These are phyloP conservation scores for Oryzias javanicus DNA, from an alignment of 2,113 vertebrate genomes.

Conservation along the genomic window DNA sequence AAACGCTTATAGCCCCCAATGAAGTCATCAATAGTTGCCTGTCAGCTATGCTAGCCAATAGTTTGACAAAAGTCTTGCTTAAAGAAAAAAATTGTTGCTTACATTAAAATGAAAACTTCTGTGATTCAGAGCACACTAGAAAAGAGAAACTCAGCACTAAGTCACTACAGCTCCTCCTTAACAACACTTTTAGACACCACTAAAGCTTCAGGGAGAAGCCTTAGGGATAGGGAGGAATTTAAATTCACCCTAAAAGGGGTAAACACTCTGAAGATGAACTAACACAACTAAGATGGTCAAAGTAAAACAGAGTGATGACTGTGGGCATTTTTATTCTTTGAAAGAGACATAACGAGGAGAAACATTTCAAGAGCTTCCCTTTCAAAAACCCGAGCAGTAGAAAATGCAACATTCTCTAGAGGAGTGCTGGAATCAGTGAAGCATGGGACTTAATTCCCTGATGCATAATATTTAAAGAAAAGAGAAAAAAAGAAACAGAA, in stretches of 20 bases:
- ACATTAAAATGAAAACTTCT: no score
- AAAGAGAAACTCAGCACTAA: no score
- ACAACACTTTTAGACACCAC: no score
- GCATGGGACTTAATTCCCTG: constrained; percentile 7
- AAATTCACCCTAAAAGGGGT: neutral
- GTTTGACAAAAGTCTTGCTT: no score
- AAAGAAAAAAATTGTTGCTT: no score
- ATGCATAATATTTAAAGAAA: constrained; percentile 1
- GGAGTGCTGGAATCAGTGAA: neutral
- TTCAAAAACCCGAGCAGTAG: neutral
- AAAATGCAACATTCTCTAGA: constrained; percentile 1
- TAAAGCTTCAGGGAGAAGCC: no score
- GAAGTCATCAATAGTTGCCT: no score
- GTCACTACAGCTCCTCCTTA: no score
- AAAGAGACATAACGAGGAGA: constrained; percentile 1
- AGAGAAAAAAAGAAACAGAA: neutral
- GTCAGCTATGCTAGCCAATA: no score
- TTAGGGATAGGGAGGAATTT: no score
- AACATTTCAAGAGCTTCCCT: neutral
- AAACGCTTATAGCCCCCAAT: no score
- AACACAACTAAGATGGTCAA: neutral
- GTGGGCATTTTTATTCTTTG: neutral
- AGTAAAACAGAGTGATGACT: constrained; percentile 4
- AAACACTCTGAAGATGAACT: neutral
- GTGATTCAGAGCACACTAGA: no score